Conservation (phyloP, 1,140 invertebrate genomes). For the Hetaerina americana region DNA sequence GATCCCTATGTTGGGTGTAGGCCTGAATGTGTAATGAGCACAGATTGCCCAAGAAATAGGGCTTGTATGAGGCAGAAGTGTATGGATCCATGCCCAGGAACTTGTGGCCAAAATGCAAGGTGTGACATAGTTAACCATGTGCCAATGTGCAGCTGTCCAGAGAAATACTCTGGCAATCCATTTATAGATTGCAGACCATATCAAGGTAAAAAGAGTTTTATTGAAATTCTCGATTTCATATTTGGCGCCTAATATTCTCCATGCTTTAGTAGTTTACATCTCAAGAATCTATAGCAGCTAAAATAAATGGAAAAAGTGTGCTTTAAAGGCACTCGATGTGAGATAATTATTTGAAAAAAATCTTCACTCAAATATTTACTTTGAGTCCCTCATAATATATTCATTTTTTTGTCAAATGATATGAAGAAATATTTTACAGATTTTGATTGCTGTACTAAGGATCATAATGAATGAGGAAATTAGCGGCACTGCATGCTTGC, state of each 20-base stretch:
- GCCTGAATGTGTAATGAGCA: slow-evolving; percentile 58
- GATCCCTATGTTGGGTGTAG: slow-evolving; percentile 60
- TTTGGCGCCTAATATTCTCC: no score
- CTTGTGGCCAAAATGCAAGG: slow-evolving; percentile 57
- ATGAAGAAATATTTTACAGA: no score
- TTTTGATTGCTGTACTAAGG: no score
- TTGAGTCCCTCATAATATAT: no score
- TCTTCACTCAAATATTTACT: no score
- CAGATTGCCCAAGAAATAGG: slow-evolving; percentile 50
- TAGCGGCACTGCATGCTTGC: no score
- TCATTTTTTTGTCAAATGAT: no score
- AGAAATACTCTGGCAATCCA: slow-evolving; percentile 52
- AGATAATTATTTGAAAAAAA: no score
- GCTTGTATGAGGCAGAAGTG: slow-evolving; percentile 62
- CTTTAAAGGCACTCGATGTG: no score
- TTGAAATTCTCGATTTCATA: no score
- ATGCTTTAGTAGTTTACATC: no score
- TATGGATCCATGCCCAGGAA: slow-evolving; percentile 58
- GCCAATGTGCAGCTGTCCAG: slow-evolving; percentile 53
- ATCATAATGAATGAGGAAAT: no score
- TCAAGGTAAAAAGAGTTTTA: slow-evolving; percentile 19
- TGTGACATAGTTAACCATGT: slow-evolving; percentile 61
- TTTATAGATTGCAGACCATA: slow-evolving; percentile 31
- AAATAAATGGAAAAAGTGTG: slow-evolving; percentile 2
- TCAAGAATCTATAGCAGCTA: neutral